Evolutionary conservation across 2,797 vertebrate species (phyloP), one percentile per base, ranked within the genome.

Genomic region (Gymnothorax reevesii): DNA sequence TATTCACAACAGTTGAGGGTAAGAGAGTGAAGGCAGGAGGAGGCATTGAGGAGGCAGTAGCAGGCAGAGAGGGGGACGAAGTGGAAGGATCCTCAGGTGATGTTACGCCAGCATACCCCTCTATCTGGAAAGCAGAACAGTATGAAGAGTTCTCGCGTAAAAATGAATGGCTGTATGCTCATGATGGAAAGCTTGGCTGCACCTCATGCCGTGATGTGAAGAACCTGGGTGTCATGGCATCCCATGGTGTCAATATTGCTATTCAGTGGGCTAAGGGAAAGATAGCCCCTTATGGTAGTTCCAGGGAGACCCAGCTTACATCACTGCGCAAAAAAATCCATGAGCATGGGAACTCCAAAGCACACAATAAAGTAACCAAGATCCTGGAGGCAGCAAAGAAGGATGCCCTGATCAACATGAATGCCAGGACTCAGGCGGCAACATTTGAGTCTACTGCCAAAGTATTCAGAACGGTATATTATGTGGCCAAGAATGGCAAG

Each of bases 361-460:
- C 77, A 80, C 77, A 80, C 59, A 60, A 60, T 60, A 15, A 60
- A 60, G 59, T 15, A 60, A 1, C 0, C 0, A 54, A 80, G 49
- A 80, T 20, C 54, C 33, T 80, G 42, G 20, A 54, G 77, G 15
- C 77, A 6, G 59, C 2, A 82, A 82, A 82, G 49, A 82, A 82
- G 54, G 52, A 82, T 52, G 22, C 54, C 22, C 77, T 82, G 49
- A 33, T 82, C 12, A 82, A 82, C 77, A 13, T 82, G 77, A 55
- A 82, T 22, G 12, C 77, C 77, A 54, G 33, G 33, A 82, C 49
- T 82, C 77, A 82, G 77, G 52, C 17, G 77, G 49, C 54, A 54
- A 49, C 77, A 82, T 82, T 82, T 86, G 85, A 82, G 77, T 82
- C 85, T n/a, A 83, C 79, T 86, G 85, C 85, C 77, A 86, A 25